A percentile compares a stretch with the other conserved stretches of the same genome.
These are phyloP conservation scores for Lasioglossum calceatum DNA, from an alignment of 2,888 invertebrate species.

Conservation along the genomic window DNA sequence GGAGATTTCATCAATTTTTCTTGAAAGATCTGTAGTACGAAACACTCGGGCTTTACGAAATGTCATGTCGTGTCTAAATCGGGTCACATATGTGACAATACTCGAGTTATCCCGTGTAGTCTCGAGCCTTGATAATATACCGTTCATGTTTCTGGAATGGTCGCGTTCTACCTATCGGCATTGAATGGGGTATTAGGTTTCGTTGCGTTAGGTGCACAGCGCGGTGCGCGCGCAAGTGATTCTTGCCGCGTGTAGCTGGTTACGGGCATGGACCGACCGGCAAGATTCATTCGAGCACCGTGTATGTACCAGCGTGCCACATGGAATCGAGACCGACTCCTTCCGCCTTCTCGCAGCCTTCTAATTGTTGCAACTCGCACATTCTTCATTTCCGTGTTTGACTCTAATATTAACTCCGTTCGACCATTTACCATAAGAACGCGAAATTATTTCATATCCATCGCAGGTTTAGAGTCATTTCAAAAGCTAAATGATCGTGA, in stretches of 20 bases:
- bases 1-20: too few species aligned
- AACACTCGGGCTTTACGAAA: too few species aligned
- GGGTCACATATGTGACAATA: too few species aligned
- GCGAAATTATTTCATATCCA: too few species aligned
- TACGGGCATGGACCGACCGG: background rate
- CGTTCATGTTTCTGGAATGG: conserved; percentile 57
- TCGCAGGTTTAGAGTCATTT: too few species aligned
- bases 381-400: background rate
- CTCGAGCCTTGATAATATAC: conserved; percentile 53
- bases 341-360: background rate
- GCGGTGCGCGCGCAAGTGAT: background rate
- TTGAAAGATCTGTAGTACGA: too few species aligned
- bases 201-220: conserved; percentile 30
- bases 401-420: background rate
- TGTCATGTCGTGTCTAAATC: too few species aligned
- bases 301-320: background rate
- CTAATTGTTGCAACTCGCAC: background rate
- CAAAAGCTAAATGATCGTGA: too few species aligned
- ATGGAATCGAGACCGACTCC: background rate
- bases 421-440: too few species aligned
- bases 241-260: conserved; percentile 2
- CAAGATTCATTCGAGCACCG: background rate
- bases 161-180: conserved; percentile 54
- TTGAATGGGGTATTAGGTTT: conserved; percentile 57
- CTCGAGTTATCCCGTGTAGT: conserved; percentile 29